Conservation (phyloP, 2,888 invertebrate species). For the Parascotia fuliginaria region DNA sequence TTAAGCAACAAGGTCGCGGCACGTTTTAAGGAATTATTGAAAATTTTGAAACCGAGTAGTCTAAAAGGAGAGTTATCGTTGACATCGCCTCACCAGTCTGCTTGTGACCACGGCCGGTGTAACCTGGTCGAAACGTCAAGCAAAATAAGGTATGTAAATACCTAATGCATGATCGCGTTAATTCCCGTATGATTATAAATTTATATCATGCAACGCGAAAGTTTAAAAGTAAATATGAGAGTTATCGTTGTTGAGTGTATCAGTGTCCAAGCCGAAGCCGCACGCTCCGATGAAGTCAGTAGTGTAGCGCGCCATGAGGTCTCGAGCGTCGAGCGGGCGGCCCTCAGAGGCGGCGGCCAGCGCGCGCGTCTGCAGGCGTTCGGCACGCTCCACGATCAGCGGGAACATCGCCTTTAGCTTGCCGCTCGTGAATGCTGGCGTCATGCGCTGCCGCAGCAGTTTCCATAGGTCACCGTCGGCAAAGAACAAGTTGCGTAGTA, state of each 20-base stretch:
- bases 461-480: conserved; percentile 67
- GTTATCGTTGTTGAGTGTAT: conserved; percentile 60
- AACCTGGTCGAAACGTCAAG: too few relatives aligned
- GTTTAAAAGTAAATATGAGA: too few relatives aligned
- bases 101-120: too few relatives aligned
- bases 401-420: conserved; percentile 70
- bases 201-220: too few relatives aligned
- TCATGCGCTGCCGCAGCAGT: conserved; percentile 64
- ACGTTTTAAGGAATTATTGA: conserved; percentile 42
- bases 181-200: too few relatives aligned
- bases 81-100: too few relatives aligned
- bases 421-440: conserved; percentile 64
- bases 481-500: conserved; percentile 63
- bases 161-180: too few relatives aligned
- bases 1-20: conserved; percentile 48
- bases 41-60: conserved; percentile 57
- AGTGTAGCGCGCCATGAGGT: conserved; percentile 70
- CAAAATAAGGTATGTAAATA: too few relatives aligned
- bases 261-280: conserved; percentile 66
- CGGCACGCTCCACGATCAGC: conserved; percentile 62
- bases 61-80: conserved; percentile 63
- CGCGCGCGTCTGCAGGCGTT: conserved; percentile 51
- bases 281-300: conserved; percentile 71
- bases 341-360: conserved; percentile 38
- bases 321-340: conserved; percentile 57